Evolutionary conservation across 2,888 invertebrate genomes (phyloP).

Genomic region (Eupithecia tripunctaria): DNA sequence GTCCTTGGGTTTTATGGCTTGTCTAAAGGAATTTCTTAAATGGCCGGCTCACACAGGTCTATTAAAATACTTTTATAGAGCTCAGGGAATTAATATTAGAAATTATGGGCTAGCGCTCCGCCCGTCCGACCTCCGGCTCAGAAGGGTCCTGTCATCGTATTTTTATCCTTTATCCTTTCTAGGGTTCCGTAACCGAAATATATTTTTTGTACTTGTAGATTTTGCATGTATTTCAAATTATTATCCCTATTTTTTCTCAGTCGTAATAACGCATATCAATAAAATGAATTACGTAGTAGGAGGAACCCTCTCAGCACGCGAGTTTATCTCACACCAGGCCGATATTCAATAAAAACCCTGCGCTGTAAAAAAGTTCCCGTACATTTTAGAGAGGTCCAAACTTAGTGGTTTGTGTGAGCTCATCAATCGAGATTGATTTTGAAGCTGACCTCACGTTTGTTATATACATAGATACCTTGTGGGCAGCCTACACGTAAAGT

Average conservation of each 20-base stretch:
- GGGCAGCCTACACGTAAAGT: neutral
- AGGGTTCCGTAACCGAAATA: neutral
- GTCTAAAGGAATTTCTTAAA: neutral
- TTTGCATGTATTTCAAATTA: neutral
- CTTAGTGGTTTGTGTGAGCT: slow-evolving; percentile 21
- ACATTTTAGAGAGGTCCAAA: slow-evolving; percentile 1
- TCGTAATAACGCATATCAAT: neutral
- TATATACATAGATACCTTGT: neutral
- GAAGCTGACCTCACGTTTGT: slow-evolving; percentile 30
- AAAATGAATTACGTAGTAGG: neutral
- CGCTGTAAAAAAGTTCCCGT: neutral
- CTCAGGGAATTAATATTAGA: slow-evolving; percentile 25
- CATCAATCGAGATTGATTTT: slow-evolving; percentile 18
- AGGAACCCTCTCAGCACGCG: neutral
- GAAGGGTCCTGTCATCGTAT: slow-evolving; percentile 34
- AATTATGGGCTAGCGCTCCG: slow-evolving; percentile 25
- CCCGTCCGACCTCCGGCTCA: slow-evolving; percentile 31
- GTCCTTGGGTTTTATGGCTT: neutral
- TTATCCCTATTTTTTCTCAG: neutral
- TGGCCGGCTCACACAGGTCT: slow-evolving; percentile 5
- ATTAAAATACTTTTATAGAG: slow-evolving; percentile 14
- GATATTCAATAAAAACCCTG: neutral
- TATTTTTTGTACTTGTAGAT: neutral
- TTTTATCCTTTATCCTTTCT: slow-evolving; percentile 25
- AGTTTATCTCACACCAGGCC: neutral